A percentile compares a stretch with the other conserved stretches of the same genome.
These are phyloP conservation scores for Brachyptera risi DNA, from an alignment of 2,888 invertebrate genomes.

Conservation along the genomic window DNA sequence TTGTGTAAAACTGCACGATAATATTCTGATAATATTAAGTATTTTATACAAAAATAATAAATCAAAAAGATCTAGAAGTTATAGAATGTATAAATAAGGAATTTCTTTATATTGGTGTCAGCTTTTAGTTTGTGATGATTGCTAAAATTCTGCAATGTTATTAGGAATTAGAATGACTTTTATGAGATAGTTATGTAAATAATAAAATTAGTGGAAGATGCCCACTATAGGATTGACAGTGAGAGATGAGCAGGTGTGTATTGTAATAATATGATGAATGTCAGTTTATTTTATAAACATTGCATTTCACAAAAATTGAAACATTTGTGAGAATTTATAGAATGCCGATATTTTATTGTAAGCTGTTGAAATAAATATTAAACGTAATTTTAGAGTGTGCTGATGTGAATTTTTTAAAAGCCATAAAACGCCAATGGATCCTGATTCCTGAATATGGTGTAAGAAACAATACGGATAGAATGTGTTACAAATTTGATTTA, in stretches of 20 bases:
- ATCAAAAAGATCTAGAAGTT: no score
- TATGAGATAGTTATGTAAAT: no score
- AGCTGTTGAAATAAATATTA: not conserved
- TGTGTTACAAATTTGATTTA: not conserved
- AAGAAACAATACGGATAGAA: no score
- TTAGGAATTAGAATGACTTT: not conserved
- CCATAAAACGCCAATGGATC: no score
- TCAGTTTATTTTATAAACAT: not conserved
- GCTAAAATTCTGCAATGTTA: not conserved
- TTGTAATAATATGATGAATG: not conserved
- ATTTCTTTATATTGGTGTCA: not conserved
- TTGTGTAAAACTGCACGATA: no score
- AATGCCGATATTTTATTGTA: not conserved
- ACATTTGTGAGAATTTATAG: slow-evolving; percentile 5
- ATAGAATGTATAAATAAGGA: not conserved
- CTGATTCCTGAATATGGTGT: no score
- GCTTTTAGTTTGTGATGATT: not conserved
- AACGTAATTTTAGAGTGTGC: not conserved
- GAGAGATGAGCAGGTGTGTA: no score
- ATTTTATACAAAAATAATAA: no score
- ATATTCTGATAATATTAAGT: no score
- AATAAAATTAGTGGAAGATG: not conserved
- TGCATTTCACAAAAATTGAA: not conserved
- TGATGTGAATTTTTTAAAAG: no score
- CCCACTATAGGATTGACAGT: not conserved